phyloP scores from a whole-genome alignment of 2,797 vertebrate species.

The Characodon lateralis region DNA sequence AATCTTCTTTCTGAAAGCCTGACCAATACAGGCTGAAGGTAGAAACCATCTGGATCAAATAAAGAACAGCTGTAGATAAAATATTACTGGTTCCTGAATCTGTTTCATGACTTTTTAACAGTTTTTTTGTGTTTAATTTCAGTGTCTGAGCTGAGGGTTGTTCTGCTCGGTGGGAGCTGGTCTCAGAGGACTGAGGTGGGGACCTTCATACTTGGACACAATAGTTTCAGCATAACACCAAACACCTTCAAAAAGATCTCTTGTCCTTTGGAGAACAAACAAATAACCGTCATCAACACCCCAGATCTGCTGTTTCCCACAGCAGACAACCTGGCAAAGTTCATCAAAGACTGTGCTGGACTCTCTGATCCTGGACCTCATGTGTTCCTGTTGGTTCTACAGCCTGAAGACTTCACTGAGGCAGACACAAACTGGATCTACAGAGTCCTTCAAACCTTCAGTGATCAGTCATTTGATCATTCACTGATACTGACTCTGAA shows the following conservation, averaged over 20 bases:
- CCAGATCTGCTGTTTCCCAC: constrained; percentile 19
- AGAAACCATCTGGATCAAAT: not conserved
- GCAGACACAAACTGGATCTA: constrained; percentile 1
- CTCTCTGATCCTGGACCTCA: constrained; percentile 14
- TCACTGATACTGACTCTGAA: constrained; percentile 18
- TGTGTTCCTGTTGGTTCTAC: constrained; percentile 9
- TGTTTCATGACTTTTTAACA: not conserved
- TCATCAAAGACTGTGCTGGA: not conserved
- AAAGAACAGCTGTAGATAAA: not conserved
- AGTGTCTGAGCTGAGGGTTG: constrained; percentile 41
- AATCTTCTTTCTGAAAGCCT: not conserved
- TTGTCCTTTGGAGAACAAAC: accelerated
- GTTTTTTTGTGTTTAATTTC: not conserved
- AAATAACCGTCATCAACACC: constrained; percentile 24
- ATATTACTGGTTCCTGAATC: not conserved
- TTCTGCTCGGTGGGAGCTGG: constrained; percentile 33
- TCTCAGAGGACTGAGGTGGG: not conserved
- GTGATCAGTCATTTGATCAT: constrained; percentile 14
- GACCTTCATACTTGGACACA: constrained; percentile 6
- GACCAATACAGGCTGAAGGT: not conserved
- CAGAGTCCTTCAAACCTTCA: constrained; percentile 3
- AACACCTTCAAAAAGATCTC: not conserved
- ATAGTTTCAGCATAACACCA: not conserved
- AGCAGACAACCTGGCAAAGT: not conserved
- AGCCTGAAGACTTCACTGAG: constrained; percentile 22